Evolutionary conservation across 2,888 invertebrate genomes (phyloP), one percentile per base, ranked within the genome.

Genomic region (Cephonodes hylas): DNA sequence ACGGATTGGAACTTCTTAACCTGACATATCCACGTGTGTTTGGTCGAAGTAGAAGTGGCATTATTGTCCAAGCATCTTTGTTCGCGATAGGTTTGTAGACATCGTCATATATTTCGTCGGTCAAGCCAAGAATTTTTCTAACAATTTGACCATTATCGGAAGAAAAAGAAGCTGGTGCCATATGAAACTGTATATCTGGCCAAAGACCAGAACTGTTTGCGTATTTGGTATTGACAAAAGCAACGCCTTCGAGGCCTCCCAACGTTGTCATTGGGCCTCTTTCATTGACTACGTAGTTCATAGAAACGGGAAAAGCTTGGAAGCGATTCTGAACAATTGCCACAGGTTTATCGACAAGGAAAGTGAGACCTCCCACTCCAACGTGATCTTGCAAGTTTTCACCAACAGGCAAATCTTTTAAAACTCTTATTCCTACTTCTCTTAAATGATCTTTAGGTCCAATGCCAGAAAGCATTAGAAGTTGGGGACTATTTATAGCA

Each of bases 151-250:
- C 96, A 61, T 94, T 95, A 77, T 97, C 97, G 0, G 97, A 96
- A 63, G 96, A 96, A 44, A 97, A 95, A 0, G 96, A 96, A 0
- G 98, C 97, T 0, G 98, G 97, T 1, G 97, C 97, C 96, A 98
- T 97, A 77, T 98, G 98, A 74, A 98, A 96, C 75, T 98, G 97
- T 53, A 98, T 95, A 74, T 98, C 98, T 0, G 98, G 98, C 94
- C 96, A 97, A 66, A 95, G 93, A 1, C 95, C 94, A 1, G 96
- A 94, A 58, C 93, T 90, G 75, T 97, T 97, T 0, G 97, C 97
- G 72, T 95, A 96, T 66, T 95, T 95, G 0, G 98, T 97, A 71
- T 96, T 96, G 0, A 98, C 95, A 83, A 97, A 98, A 1, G 96
- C 97, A 60, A 97, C 89, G 0, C 97, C 97, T 88, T 98, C 98